A percentile compares a stretch with the other conserved stretches of the same genome.
phyloP scores from a whole-genome alignment of 2,113 vertebrate genomes.

The Zapus hudsonius region DNA sequence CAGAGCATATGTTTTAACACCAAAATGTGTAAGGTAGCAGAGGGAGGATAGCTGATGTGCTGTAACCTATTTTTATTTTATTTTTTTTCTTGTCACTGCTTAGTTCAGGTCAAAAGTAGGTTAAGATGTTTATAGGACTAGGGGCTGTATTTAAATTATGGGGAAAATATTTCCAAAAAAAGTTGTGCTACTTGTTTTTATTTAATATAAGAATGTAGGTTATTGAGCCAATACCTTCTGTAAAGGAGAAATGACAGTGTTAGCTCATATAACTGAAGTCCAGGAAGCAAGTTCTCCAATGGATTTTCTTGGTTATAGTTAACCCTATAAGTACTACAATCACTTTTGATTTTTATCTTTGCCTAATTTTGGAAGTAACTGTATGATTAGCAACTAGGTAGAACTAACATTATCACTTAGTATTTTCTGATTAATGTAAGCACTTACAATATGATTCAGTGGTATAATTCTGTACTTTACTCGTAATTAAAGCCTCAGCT shows the following conservation, averaged over 20 bases:
- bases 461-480: conserved; percentile 30
- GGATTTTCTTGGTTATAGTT: conserved; percentile 26
- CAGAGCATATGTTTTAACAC: conserved; percentile 80
- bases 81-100: conserved; percentile 66
- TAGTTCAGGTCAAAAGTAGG: conserved; percentile 52
- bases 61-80: conserved; percentile 76
- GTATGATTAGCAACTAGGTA: not conserved
- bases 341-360: not conserved
- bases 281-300: not conserved
- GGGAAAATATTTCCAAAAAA: not conserved
- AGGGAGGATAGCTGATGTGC: conserved; percentile 75
- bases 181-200: conserved; percentile 49
- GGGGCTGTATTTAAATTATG: conserved; percentile 47
- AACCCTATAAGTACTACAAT: not conserved
- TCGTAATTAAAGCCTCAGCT: conserved; percentile 40
- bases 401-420: not conserved
- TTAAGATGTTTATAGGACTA: conserved; percentile 58
- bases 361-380: not conserved
- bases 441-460: conserved; percentile 23
- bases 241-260: conserved; percentile 41
- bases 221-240: conserved; percentile 6
- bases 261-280: not conserved
- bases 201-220: conserved; percentile 25
- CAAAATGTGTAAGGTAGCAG: conserved; percentile 77
- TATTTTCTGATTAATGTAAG: conserved; percentile 24